Conservation (phyloP, 2,888 invertebrate species). For the Amiota minor region DNA sequence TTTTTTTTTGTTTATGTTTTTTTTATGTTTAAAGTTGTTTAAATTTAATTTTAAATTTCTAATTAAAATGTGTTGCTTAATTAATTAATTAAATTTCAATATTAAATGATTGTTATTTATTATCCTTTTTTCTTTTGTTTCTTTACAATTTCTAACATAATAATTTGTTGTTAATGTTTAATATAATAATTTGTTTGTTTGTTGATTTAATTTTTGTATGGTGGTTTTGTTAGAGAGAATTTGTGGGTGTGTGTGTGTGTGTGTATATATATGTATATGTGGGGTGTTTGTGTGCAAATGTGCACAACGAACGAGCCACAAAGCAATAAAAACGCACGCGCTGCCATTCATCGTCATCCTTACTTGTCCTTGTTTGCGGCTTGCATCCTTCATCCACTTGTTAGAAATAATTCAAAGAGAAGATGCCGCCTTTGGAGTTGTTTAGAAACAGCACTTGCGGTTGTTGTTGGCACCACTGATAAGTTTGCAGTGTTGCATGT, state of each 20-base stretch:
- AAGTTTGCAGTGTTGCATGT: slow-evolving; percentile 75
- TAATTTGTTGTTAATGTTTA: slow-evolving; percentile 45
- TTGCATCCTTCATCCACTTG: not conserved
- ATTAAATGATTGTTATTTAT: slow-evolving; percentile 46
- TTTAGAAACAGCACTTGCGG: slow-evolving; percentile 75
- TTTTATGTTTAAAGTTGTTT: slow-evolving; percentile 48
- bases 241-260: slow-evolving; percentile 26
- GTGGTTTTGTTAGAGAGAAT: slow-evolving; percentile 24
- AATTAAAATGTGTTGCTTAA: slow-evolving; percentile 53
- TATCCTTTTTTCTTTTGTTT: not conserved
- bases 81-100: slow-evolving; percentile 45
- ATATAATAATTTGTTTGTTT: slow-evolving; percentile 38
- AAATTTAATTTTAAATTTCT: slow-evolving; percentile 53
- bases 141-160: not conserved
- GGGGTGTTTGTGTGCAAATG: slow-evolving; percentile 22
- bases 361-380: slow-evolving; percentile 29
- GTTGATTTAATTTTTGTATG: no score
- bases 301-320: slow-evolving; percentile 22
- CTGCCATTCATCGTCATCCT: slow-evolving; percentile 37
- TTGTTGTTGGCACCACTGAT: slow-evolving; percentile 78
- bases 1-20: slow-evolving; percentile 31
- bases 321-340: slow-evolving; percentile 27
- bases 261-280: slow-evolving; percentile 31
- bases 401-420: slow-evolving; percentile 20
- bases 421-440: slow-evolving; percentile 21